Evolutionary conservation across 2,888 invertebrate species (phyloP), one percentile per base, ranked within the genome.

Genomic region (Ptilodon capucinus): DNA sequence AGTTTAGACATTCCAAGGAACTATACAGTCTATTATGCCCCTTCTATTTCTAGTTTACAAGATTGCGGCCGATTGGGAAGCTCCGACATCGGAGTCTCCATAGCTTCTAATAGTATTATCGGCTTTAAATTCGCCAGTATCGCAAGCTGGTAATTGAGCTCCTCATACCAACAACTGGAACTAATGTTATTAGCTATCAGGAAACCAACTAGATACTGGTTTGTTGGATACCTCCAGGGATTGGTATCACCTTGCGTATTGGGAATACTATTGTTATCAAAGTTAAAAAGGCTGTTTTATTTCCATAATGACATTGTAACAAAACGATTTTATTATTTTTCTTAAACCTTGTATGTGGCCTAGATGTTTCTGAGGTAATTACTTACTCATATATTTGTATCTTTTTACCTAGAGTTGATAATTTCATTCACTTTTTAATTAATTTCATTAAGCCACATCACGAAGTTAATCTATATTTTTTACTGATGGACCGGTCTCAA

Each of bases 121-220:
- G 60, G 48, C 56, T 64, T 67, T 55, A 60, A 63, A 67, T 64
- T 64, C 55, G 56, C 64, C 55, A 64, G 49, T 43, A 60, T 48
- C 46, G 50, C 57, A 52, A 63, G 67, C 48, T 54, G 57, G 38
- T 66, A 60, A 60, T 58, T 60, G 42, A 48, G 51, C 44, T 54
- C 50, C 57, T 57, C 55, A 52, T 40, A 55, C 57, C 54, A 44
- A 66, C 63, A 57, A 50, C 48, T 42, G 54, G 52, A 43, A 25
- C 43, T 66, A 67, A 64, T 39, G 40, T 39, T 44, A 58, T 64
- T 60, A 64, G 40, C 44, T 58, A 43, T 38, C 46, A 48, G 38
- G 48, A 28, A 23, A 38, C 39, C 25, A 46, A 4, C 11, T 28
- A 11, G 2, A 4, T 4, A 28, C 28, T n/a, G 11, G n/a, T 28